These are phyloP conservation scores for Andrena dorsata DNA, from an alignment of 2,888 invertebrate genomes.

Conservation along the genomic window DNA sequence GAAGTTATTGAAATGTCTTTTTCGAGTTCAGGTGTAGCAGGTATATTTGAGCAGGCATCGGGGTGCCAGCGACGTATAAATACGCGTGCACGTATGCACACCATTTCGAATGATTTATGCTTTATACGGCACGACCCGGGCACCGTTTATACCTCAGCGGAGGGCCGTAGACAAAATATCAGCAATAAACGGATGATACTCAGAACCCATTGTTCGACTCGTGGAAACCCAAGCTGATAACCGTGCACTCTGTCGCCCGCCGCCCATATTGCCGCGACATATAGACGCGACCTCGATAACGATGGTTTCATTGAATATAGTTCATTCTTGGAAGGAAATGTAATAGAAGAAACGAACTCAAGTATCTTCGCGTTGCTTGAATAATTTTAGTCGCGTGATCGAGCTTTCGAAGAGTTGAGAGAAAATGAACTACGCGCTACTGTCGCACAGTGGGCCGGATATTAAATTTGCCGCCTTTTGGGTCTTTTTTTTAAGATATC, in stretches of 20 bases:
- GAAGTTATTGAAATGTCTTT: background rate
- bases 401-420: too few species aligned
- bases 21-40: conserved; percentile 20
- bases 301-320: conserved; percentile 6
- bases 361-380: background rate
- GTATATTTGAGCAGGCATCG: conserved; percentile 22
- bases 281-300: conserved; percentile 23
- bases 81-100: conserved; percentile 44
- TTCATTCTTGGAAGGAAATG: conserved; percentile 35
- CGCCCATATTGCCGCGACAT: background rate
- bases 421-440: too few species aligned
- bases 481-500: too few species aligned
- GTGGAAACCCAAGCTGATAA: conserved; percentile 66
- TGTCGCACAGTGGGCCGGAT: too few species aligned
- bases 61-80: conserved; percentile 40
- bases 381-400: background rate
- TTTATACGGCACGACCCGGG: conserved; percentile 59
- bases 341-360: background rate
- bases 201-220: conserved; percentile 70
- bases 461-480: too few species aligned
- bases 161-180: conserved; percentile 80
- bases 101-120: conserved; percentile 64
- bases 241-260: conserved; percentile 20
- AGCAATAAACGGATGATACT: conserved; percentile 75
- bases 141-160: conserved; percentile 54